Percentiles rank a stretch among this genome's conserved stretches.
Conservation (phyloP, 2,113 vertebrate species). For the Micronycteris hirsuta region DNA sequence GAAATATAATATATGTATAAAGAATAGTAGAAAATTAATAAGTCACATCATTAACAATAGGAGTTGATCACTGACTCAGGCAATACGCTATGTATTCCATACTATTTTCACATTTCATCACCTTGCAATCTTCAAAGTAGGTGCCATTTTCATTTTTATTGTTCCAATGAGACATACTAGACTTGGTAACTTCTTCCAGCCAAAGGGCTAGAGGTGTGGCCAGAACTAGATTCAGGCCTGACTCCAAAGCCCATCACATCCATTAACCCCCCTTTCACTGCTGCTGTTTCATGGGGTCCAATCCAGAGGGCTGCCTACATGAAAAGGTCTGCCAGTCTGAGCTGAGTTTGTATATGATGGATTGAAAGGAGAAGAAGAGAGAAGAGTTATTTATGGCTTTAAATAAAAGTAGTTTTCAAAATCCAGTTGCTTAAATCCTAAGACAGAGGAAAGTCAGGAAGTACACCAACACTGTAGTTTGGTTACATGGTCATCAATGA, state of each 20-base stretch:
- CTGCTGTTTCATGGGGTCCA: background rate
- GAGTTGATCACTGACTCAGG: background rate
- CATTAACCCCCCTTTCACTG: background rate
- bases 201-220: background rate
- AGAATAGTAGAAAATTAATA: background rate
- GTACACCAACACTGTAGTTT: background rate
- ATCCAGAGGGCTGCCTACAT: background rate
- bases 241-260: background rate
- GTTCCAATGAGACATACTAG: background rate
- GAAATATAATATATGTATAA: background rate
- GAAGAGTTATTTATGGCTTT: background rate
- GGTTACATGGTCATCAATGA: background rate
- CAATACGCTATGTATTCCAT: rapidly evolving
- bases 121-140: background rate
- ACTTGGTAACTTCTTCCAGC: background rate
- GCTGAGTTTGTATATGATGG: background rate
- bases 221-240: background rate
- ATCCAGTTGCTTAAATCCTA: background rate
- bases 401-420: background rate
- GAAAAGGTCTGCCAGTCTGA: background rate
- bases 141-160: background rate
- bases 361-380: background rate
- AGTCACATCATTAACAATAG: background rate
- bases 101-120: background rate
- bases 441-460: background rate